Conservation (phyloP, 2,113 vertebrate species). For the Epinephelus moara region DNA sequence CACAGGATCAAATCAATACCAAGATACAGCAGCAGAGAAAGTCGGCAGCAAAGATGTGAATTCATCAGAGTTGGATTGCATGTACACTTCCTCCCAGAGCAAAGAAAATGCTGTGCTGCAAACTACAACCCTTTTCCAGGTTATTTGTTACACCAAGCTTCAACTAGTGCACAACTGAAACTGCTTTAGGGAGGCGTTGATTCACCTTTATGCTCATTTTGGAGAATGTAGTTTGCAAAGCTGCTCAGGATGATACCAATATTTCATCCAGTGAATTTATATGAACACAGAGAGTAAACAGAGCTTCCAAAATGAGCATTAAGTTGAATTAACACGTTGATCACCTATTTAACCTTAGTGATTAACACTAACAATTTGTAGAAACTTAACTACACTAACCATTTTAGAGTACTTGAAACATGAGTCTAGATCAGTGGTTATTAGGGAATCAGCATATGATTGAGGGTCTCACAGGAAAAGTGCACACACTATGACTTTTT, state of each 20-base stretch:
- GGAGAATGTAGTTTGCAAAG: background rate
- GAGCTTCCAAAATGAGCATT: background rate
- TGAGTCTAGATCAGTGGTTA: too few relatives aligned
- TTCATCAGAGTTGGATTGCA: slow-evolving; percentile 29
- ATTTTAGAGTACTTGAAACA: too few relatives aligned
- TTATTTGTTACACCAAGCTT: slow-evolving; percentile 17
- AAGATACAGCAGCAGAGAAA: slow-evolving; percentile 35
- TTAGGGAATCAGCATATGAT: too few relatives aligned
- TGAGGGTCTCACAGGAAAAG: too few relatives aligned
- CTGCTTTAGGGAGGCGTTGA: background rate
- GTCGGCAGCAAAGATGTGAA: slow-evolving; percentile 35
- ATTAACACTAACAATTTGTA: too few relatives aligned
- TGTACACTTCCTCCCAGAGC: slow-evolving; percentile 21
- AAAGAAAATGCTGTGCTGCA: background rate
- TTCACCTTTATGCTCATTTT: slow-evolving; percentile 1
- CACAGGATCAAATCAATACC: slow-evolving; percentile 63
- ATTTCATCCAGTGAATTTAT: background rate
- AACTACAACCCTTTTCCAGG: background rate
- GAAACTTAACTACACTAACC: too few relatives aligned
- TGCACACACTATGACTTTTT: too few relatives aligned
- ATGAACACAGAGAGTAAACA: background rate
- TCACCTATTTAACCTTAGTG: too few relatives aligned
- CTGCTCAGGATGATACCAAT: background rate
- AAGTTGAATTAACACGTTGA: background rate
- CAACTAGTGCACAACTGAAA: slow-evolving; percentile 28